These are phyloP conservation scores for Mamestra brassicae DNA, from an alignment of 2,888 invertebrate genomes.

Conservation along the genomic window DNA sequence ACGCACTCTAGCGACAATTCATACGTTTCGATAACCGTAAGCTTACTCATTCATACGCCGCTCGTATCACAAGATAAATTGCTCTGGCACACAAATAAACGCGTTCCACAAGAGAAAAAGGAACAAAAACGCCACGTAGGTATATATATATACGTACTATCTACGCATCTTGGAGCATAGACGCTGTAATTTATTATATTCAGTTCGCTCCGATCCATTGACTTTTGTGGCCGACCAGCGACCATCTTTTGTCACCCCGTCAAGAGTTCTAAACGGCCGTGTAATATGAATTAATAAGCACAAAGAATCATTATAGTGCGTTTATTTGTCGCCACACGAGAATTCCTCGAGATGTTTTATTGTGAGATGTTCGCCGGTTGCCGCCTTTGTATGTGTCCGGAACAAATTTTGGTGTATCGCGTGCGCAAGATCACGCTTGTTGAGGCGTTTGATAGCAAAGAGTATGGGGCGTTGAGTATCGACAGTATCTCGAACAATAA, in stretches of 20 bases:
- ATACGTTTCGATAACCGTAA: conserved; percentile 81
- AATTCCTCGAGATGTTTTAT: conserved; percentile 75
- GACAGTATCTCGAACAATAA: conserved; percentile 13
- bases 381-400: conserved; percentile 78
- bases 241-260: conserved; percentile 86
- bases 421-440: conserved; percentile 80
- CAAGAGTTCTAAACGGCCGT: conserved; percentile 88
- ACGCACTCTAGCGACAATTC: conserved; percentile 73
- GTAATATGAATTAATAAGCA: conserved; percentile 91
- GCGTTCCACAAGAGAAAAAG: conserved; percentile 80
- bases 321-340: conserved; percentile 86
- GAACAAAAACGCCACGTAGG: conserved; percentile 79
- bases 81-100: conserved; percentile 87
- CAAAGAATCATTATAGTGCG: conserved; percentile 88
- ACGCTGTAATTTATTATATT: conserved; percentile 89
- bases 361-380: conserved; percentile 73
- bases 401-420: conserved; percentile 88
- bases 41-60: conserved; percentile 86
- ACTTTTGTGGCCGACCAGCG: conserved; percentile 86
- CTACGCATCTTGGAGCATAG: conserved; percentile 82
- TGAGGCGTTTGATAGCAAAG: conserved; percentile 72
- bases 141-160: conserved; percentile 70
- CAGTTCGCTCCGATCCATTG: conserved; percentile 87
- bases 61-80: conserved; percentile 88
- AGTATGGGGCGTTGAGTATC: conserved; percentile 49